phyloP scores from a whole-genome alignment of 1,140 invertebrate genomes.

The Lucilia sericata region DNA sequence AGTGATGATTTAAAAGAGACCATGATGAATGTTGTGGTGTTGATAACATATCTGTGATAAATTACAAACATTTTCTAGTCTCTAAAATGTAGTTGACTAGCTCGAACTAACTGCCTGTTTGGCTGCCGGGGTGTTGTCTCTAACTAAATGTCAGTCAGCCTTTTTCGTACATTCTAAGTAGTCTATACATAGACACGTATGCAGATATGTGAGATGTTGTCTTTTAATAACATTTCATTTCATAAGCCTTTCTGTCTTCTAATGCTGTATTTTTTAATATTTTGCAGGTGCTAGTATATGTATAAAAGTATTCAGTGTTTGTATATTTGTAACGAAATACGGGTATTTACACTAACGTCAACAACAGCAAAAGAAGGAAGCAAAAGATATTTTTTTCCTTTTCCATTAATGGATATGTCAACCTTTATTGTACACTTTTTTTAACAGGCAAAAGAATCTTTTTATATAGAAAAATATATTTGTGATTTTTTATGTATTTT shows the following conservation, averaged over 20 bases:
- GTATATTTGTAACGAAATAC: background rate
- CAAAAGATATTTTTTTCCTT: background rate
- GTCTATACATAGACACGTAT: background rate
- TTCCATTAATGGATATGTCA: slow-evolving; percentile 23
- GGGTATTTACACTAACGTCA: background rate
- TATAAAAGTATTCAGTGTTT: background rate
- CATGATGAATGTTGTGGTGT: slow-evolving; percentile 34
- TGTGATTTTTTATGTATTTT: too few species aligned
- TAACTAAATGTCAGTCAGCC: too few species aligned
- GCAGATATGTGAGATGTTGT: background rate
- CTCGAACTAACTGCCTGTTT: background rate
- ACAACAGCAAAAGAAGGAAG: background rate
- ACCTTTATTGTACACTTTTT: background rate
- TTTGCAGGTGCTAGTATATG: background rate
- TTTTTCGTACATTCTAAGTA: too few species aligned
- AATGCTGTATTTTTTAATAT: background rate
- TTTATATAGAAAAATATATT: too few species aligned
- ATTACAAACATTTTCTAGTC: slow-evolving; percentile 19
- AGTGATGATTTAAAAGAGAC: slow-evolving; percentile 40
- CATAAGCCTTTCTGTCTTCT: background rate
- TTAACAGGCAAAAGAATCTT: background rate
- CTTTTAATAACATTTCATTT: background rate
- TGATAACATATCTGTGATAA: slow-evolving; percentile 38
- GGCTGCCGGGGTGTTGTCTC: background rate
- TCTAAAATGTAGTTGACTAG: background rate